A percentile compares a stretch with the other conserved stretches of the same genome.
Conservation (phyloP, 2,888 invertebrate genomes). For the Eupithecia subfuscata region DNA sequence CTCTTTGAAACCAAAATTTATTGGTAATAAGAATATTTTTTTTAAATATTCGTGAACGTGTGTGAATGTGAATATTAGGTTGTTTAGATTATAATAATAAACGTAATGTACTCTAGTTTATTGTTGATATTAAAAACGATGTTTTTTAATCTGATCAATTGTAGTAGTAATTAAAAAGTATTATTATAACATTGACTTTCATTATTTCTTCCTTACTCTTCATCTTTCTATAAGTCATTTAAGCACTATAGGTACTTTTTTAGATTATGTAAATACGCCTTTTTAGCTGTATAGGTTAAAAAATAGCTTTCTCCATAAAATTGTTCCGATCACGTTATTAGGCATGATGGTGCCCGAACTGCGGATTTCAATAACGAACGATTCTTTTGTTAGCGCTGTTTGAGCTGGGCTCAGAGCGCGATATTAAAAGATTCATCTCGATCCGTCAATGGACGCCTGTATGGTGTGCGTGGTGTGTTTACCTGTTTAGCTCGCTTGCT, state of each 20-base stretch:
- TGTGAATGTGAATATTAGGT: neutral
- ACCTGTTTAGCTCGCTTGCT: constrained; percentile 17
- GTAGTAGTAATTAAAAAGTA: neutral
- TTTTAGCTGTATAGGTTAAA: neutral
- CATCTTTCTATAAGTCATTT: neutral
- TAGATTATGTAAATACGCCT: neutral
- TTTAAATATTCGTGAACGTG: neutral
- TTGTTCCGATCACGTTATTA: constrained; percentile 68
- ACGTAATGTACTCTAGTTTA: neutral
- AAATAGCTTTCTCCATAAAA: constrained; percentile 43
- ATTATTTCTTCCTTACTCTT: neutral
- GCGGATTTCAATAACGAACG: constrained; percentile 79
- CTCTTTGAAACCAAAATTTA: neutral
- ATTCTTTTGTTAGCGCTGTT: constrained; percentile 81
- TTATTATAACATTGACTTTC: neutral
- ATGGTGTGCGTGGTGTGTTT: constrained; percentile 27
- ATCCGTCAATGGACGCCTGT: constrained; percentile 23
- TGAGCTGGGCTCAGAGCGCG: constrained; percentile 64
- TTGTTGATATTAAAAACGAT: neutral
- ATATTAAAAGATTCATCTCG: constrained; percentile 80
- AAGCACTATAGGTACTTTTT: neutral
- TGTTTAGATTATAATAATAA: neutral
- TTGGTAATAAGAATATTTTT: neutral
- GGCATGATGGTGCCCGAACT: constrained; percentile 70
- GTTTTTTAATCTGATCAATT: neutral